These are phyloP conservation scores for Drosophila monieri DNA, from an alignment of 2,888 invertebrate species.

Conservation along the genomic window DNA sequence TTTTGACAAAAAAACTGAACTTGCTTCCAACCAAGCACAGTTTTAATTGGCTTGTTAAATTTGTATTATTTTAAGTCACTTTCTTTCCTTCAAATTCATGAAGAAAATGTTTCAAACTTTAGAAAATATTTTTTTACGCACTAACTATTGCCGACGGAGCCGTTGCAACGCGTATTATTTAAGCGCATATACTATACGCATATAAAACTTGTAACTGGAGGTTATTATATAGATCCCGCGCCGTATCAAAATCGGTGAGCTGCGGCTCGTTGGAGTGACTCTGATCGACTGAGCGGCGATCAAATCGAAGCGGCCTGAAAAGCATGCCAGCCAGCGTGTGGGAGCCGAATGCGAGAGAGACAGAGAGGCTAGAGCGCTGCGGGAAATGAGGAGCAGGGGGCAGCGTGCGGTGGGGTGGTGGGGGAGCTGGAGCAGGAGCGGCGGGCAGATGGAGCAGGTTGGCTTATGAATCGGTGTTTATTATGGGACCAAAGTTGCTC, in stretches of 20 bases:
- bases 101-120: neutral
- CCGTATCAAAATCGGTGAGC: conserved; percentile 48
- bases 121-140: conserved; percentile 8
- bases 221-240: conserved; percentile 28
- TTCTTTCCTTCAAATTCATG: too few species aligned
- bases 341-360: conserved; percentile 16
- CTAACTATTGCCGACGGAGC: conserved; percentile 15
- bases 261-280: conserved; percentile 71
- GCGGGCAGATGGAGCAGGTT: conserved; percentile 4
- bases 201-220: conserved; percentile 17
- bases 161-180: conserved; percentile 30
- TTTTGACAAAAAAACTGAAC: neutral
- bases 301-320: conserved; percentile 51
- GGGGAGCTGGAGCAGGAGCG: conserved; percentile 15
- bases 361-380: conserved; percentile 2
- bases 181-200: conserved; percentile 19
- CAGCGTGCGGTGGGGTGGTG: neutral
- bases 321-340: conserved; percentile 14
- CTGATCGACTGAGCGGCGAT: conserved; percentile 77
- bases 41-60: neutral
- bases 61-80: neutral
- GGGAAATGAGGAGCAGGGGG: conserved; percentile 1
- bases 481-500: conserved; percentile 32
- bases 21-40: neutral
- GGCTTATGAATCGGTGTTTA: conserved; percentile 19